Evolutionary conservation across 2,888 invertebrate genomes (phyloP).

Genomic region (Serripes groenlandicus): DNA sequence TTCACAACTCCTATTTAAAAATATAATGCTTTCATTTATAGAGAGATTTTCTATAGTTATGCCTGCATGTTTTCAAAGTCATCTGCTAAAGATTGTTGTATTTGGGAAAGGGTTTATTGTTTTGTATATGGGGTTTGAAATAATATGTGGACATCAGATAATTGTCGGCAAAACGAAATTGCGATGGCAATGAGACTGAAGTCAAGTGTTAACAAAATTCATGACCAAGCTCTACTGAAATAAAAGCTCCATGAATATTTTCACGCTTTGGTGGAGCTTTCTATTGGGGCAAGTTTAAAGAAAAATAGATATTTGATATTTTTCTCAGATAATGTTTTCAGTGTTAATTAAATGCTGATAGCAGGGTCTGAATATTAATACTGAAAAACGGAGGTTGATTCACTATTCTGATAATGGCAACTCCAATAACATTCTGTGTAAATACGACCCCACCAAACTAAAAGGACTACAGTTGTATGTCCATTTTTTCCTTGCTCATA

Average conservation of each 20-base stretch:
- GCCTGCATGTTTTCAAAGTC: too few species aligned
- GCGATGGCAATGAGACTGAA: conserved; percentile 12
- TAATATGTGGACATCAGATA: conserved; percentile 9
- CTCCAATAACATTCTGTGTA: background rate
- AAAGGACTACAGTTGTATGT: too few species aligned
- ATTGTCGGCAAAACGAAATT: conserved; percentile 3
- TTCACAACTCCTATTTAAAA: too few species aligned
- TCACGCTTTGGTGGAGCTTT: conserved; percentile 30
- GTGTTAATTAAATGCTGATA: conserved; percentile 37
- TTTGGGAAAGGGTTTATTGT: too few species aligned
- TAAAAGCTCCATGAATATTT: conserved; percentile 61
- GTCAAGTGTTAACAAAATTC: conserved; percentile 24
- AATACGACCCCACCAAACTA: too few species aligned
- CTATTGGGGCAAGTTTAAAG: conserved; percentile 20
- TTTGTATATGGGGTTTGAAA: background rate
- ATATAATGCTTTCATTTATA: too few species aligned
- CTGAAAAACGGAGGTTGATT: background rate
- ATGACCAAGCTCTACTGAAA: conserved; percentile 29
- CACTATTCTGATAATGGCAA: background rate
- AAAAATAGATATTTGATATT: conserved; percentile 39
- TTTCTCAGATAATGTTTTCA: conserved; percentile 27
- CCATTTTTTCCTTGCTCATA: too few species aligned
- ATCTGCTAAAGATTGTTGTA: too few species aligned
- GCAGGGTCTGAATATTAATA: conserved; percentile 25
- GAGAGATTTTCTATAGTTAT: too few species aligned